Percentiles rank a stretch among this genome's conserved stretches.
Evolutionary conservation across 2,888 invertebrate species (phyloP).

Genomic region (Mythimna impura): DNA sequence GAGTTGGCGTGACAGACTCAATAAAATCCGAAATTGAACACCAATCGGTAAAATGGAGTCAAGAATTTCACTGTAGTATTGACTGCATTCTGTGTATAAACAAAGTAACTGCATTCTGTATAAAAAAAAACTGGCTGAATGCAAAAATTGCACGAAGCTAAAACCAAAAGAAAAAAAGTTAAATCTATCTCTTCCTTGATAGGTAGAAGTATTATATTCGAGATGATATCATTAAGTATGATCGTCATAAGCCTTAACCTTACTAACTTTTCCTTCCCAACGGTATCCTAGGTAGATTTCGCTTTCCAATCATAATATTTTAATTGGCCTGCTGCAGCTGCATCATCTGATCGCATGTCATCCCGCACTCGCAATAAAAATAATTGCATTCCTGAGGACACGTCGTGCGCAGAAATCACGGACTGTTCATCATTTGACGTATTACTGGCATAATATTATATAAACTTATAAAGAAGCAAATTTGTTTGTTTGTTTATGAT

Average conservation of each 20-base stretch:
- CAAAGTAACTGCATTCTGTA: no score
- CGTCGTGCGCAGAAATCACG: constrained; percentile 21
- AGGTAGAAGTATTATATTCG: not conserved
- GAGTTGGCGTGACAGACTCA: no score
- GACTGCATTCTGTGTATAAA: no score
- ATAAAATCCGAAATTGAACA: no score
- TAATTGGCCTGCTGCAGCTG: constrained; percentile 13
- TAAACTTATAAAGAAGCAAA: no score
- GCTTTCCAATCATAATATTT: constrained; percentile 33
- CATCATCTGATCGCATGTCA: constrained; percentile 45
- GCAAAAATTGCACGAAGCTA: no score
- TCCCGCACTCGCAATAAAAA: constrained; percentile 32
- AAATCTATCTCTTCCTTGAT: not conserved
- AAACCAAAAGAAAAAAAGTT: no score
- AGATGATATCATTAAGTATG: not conserved
- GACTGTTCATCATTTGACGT: constrained; percentile 18
- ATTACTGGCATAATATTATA: not conserved
- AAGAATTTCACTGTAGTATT: no score
- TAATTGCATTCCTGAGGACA: constrained; percentile 50
- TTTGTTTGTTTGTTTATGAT: not conserved
- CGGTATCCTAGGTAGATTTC: constrained; percentile 13
- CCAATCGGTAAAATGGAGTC: no score
- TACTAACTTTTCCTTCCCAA: constrained; percentile 20
- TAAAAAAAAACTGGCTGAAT: no score
- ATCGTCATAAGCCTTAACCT: constrained; percentile 6